These are phyloP conservation scores for Megathymus violae DNA, from an alignment of 1,140 invertebrate species.

Conservation along the genomic window DNA sequence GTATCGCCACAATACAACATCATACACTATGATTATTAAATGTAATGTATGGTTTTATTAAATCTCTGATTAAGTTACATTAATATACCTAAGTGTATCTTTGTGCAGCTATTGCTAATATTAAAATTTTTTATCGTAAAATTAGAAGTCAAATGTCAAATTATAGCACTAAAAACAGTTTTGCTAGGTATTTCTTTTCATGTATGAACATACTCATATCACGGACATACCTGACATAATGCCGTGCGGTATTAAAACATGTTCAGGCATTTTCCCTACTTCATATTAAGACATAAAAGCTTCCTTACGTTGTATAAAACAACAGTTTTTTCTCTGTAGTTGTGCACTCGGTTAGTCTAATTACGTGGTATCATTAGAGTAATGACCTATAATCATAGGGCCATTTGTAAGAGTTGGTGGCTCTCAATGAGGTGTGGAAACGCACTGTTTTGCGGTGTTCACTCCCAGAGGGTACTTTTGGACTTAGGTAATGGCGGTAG, in stretches of 20 bases:
- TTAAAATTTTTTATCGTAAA: too few relatives aligned
- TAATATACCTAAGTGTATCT: too few relatives aligned
- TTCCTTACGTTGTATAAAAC: constrained; percentile 26
- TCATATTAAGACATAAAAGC: constrained; percentile 29
- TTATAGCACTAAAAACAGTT: too few relatives aligned
- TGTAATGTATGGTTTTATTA: too few relatives aligned
- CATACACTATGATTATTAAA: too few relatives aligned
- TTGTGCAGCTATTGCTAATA: too few relatives aligned
- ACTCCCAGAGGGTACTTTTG: constrained; percentile 46
- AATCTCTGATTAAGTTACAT: too few relatives aligned
- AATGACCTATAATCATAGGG: constrained; percentile 72
- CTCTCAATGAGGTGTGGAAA: constrained; percentile 75
- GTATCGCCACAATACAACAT: too few relatives aligned
- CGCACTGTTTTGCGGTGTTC: constrained; percentile 59
- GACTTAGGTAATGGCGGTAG: constrained; percentile 28
- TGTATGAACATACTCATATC: neutral
- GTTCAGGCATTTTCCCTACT: constrained; percentile 28
- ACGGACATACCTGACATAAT: too few relatives aligned
- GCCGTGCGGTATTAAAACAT: neutral
- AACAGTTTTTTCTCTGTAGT: constrained; percentile 41
- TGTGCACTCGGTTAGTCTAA: constrained; percentile 63
- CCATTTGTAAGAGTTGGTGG: constrained; percentile 68
- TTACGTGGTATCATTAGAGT: constrained; percentile 68
- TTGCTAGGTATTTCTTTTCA: neutral
- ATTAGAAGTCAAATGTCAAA: too few relatives aligned